Conservation (phyloP, 2,888 invertebrate species). For the Orchesella flavescens region DNA sequence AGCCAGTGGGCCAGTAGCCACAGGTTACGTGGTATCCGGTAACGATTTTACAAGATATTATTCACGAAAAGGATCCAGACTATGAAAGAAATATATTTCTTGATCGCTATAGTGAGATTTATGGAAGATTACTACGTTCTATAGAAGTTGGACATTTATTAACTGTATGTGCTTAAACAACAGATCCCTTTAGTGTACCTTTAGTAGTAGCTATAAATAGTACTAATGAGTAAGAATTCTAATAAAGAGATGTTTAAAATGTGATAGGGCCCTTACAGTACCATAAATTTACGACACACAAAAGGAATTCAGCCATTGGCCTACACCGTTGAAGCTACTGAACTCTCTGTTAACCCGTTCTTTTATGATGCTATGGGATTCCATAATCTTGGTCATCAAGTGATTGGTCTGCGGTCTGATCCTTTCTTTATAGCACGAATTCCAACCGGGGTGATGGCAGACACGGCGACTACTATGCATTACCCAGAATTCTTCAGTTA, state of each 20-base stretch:
- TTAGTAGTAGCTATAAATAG: background rate
- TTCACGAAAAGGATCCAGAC: constrained; percentile 43
- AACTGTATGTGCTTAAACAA: background rate
- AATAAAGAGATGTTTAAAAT: background rate
- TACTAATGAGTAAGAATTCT: background rate
- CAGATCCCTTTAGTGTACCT: background rate
- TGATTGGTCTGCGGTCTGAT: constrained; percentile 51
- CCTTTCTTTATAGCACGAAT: constrained; percentile 10
- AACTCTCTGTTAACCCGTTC: constrained; percentile 71
- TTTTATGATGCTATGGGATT: constrained; percentile 77
- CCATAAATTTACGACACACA: constrained; percentile 75
- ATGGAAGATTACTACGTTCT: constrained; percentile 19
- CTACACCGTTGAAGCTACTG: constrained; percentile 84
- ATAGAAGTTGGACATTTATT: constrained; percentile 51
- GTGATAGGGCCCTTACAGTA: constrained; percentile 2
- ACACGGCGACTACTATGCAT: constrained; percentile 86
- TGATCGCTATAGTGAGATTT: constrained; percentile 16
- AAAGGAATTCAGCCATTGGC: constrained; percentile 87
- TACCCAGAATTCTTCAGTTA: constrained; percentile 90
- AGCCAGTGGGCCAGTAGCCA: too few species aligned
- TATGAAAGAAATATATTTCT: constrained; percentile 36
- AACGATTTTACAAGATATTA: constrained; percentile 35
- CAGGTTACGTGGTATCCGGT: too few species aligned
- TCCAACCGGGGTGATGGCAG: constrained; percentile 79
- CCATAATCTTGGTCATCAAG: constrained; percentile 59